Conservation (phyloP, 2,888 invertebrate genomes). For the Ditylenchus weischeri region DNA sequence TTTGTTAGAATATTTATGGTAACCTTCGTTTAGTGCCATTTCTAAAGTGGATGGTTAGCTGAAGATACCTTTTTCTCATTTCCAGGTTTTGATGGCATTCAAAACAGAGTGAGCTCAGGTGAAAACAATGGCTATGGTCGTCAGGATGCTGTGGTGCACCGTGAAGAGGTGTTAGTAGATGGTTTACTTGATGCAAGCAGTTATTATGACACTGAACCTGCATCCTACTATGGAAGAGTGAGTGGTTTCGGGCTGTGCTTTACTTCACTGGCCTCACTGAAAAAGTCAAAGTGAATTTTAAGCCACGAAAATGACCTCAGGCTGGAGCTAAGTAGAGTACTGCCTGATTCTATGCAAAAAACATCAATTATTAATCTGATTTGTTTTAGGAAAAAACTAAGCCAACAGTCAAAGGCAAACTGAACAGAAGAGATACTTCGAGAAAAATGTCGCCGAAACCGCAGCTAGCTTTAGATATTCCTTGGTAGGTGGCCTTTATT, state of each 20-base stretch:
- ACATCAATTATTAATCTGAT: not conserved
- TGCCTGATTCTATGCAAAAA: not conserved
- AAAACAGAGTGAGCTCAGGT: conserved; percentile 20
- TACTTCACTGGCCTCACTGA: not conserved
- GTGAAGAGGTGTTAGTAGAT: not conserved
- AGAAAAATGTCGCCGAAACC: conserved; percentile 9
- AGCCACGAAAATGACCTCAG: no score
- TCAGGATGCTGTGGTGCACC: not conserved
- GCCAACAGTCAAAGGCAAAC: not conserved
- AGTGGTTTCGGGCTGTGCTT: not conserved
- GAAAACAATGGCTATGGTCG: conserved; percentile 17
- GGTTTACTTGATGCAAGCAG: not conserved
- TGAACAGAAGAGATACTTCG: not conserved
- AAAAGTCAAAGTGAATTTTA: no score
- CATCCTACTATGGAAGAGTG: not conserved
- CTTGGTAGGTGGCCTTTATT: conserved; percentile 18
- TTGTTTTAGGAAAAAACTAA: conserved; percentile 7
- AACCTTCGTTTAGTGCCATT: no score
- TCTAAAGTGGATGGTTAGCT: no score
- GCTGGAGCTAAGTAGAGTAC: not conserved
- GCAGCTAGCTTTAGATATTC: conserved; percentile 25
- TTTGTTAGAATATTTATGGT: no score
- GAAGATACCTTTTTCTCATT: not conserved
- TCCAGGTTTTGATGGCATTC: conserved; percentile 28
- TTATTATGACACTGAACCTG: not conserved